These are phyloP conservation scores for Marcusenius ussheri DNA, from an alignment of 2,113 vertebrate genomes.

Conservation along the genomic window DNA sequence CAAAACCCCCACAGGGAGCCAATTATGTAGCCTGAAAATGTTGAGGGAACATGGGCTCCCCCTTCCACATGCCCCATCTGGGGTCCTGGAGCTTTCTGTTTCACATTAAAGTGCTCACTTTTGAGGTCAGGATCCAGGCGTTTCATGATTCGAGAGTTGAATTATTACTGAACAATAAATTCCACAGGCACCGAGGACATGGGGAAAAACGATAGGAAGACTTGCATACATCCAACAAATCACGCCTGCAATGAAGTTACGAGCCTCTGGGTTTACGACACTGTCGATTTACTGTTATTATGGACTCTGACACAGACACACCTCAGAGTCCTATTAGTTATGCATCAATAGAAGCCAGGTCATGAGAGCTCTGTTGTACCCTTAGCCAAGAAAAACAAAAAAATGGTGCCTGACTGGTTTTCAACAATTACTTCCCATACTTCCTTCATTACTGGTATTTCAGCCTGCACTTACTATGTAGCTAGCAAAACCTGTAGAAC, in stretches of 20 bases:
- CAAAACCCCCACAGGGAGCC: conserved; percentile 30
- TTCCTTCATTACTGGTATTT: neutral
- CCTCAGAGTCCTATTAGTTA: neutral
- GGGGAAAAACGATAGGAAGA: neutral
- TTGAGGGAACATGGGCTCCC: neutral
- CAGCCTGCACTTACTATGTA: neutral
- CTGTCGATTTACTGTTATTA: neutral
- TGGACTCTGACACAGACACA: neutral
- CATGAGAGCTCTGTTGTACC: neutral
- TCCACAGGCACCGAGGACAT: neutral
- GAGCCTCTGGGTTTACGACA: neutral
- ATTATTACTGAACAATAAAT: neutral
- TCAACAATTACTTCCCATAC: neutral
- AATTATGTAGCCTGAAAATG: conserved; percentile 39
- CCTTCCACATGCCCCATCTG: conserved; percentile 17
- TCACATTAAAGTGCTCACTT: conserved; percentile 16
- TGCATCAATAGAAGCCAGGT: neutral
- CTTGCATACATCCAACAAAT: neutral
- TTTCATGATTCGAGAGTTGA: neutral
- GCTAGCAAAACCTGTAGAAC: neutral
- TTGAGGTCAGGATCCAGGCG: neutral
- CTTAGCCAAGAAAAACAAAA: neutral
- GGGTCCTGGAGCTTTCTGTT: conserved; percentile 23
- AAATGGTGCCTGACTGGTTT: neutral
- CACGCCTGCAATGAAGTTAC: neutral